These are phyloP conservation scores for Brachyhypopomus occidentalis DNA, from an alignment of 2,113 vertebrate genomes.

Conservation along the genomic window DNA sequence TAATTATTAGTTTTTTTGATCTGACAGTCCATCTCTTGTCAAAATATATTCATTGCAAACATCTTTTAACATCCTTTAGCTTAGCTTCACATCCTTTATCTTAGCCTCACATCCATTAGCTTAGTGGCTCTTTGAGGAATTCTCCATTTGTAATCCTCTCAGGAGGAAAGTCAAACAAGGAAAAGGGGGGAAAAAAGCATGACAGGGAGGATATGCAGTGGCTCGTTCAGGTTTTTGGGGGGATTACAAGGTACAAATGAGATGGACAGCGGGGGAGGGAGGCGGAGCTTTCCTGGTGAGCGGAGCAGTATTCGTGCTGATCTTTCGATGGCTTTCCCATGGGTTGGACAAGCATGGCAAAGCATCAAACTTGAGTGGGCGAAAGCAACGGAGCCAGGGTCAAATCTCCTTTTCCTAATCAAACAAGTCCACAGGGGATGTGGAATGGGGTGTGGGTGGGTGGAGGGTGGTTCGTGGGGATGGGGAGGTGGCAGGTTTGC, in stretches of 20 bases:
- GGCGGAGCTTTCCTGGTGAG: slow-evolving; percentile 4
- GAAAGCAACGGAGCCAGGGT: slow-evolving; percentile 40
- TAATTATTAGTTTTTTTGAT: background rate
- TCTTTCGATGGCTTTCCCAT: slow-evolving; percentile 54
- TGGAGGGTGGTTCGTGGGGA: too few species aligned
- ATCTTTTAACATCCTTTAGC: background rate
- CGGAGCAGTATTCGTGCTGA: slow-evolving; percentile 25
- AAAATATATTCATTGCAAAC: background rate
- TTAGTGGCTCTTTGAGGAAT: slow-evolving; percentile 34
- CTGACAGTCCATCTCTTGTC: background rate
- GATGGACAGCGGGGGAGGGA: slow-evolving; percentile 30
- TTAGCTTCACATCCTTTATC: slow-evolving; percentile 16
- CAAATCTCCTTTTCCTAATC: slow-evolving; percentile 61
- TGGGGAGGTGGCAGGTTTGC: background rate
- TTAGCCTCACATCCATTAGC: slow-evolving; percentile 28
- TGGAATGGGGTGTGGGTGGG: slow-evolving; percentile 6
- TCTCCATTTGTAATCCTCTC: slow-evolving; percentile 39
- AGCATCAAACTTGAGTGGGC: slow-evolving; percentile 15
- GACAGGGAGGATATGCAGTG: slow-evolving; percentile 39
- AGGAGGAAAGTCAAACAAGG: slow-evolving; percentile 50
- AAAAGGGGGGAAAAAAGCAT: slow-evolving; percentile 13
- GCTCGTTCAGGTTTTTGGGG: slow-evolving; percentile 49
- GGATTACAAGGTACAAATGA: slow-evolving; percentile 63
- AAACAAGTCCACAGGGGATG: slow-evolving; percentile 56
- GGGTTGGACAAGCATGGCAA: slow-evolving; percentile 28